Base-by-base conservation (phyloP, 64 coral and sea anemone genomes). In the Stylophora pistillata region DNA sequence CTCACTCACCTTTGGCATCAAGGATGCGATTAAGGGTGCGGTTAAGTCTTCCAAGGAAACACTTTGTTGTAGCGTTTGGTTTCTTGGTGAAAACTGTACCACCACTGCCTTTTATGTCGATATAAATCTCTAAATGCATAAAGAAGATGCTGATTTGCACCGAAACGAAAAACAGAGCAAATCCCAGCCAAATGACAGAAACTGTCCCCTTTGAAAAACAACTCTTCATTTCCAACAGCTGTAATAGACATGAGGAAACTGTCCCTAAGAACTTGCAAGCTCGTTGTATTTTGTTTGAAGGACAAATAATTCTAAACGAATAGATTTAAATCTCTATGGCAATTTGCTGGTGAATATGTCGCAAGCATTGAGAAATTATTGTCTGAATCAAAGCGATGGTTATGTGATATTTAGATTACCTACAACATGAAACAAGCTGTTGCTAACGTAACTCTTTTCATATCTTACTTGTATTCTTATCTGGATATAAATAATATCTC, bases 91-190 rank as follows among this genome's bases (percentile, higher is more conserved):
- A n/a, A 27, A 21, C 26, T 12, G 64, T 1, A 68, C 17, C 10
- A n/a, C 17, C 10, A n/a, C 15, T 7, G 18, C 11, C 27, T 15
- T 37, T 12, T 10, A 52, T 21, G 21, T 69, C 80, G 27, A 84
- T 33, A 26, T 13, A 23, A 26, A 62, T 69, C 4, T 32, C 69
- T 27, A 70, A 14, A 26, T 28, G 64, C n/a, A n/a, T n/a, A n/a
- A n/a, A n/a, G n/a, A 84, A 84, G 69, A 84, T 63, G 9, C 80
- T n/a, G 15, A 84, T 70, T 70, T 84, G 80, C 0, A 61, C 34
- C 4, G 34, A 26, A 37, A 84, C 69, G 58, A 84, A 84, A 29
- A 70, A 34, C 20, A 84, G 12, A 12, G 61, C 17, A 52, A 47
- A 54, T 9, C 31, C 60, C n/a, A 25, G 69, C 80, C 60, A 84